These are phyloP conservation scores for Pachycephala philippinensis DNA, from an alignment of 2,113 vertebrate species.

Conservation along the genomic window DNA sequence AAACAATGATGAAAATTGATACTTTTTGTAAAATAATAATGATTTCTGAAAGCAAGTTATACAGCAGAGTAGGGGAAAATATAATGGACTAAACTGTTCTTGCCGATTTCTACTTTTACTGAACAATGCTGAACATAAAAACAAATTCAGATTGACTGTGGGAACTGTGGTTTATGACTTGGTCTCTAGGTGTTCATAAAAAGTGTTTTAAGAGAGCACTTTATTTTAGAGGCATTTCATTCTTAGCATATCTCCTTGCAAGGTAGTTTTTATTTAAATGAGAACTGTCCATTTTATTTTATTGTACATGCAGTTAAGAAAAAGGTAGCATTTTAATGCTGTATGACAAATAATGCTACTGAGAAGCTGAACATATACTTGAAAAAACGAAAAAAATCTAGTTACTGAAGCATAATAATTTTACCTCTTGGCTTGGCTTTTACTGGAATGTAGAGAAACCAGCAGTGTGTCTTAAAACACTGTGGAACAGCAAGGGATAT, in stretches of 20 bases:
- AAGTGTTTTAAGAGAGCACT: slow-evolving; percentile 33
- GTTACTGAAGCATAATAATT: neutral
- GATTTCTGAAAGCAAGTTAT: neutral
- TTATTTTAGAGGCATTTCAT: slow-evolving; percentile 38
- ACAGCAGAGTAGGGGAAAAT: neutral
- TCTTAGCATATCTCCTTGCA: neutral
- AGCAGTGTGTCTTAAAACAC: neutral
- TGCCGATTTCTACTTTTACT: neutral
- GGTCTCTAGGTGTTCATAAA: slow-evolving; percentile 61
- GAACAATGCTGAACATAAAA: slow-evolving; percentile 31
- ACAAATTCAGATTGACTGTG: slow-evolving; percentile 16
- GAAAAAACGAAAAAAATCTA: neutral
- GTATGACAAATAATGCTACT: neutral
- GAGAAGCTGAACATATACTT: neutral
- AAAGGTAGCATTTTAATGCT: neutral
- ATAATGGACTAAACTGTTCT: slow-evolving; percentile 22
- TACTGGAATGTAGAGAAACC: neutral
- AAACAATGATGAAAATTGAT: neutral
- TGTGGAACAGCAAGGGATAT: neutral
- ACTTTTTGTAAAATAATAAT: slow-evolving; percentile 40
- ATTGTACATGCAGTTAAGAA: neutral
- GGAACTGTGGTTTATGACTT: slow-evolving; percentile 50
- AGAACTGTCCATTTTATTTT: slow-evolving; percentile 14
- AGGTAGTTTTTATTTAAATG: neutral
- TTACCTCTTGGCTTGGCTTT: neutral